Conservation (phyloP, 2,113 vertebrate species). For the Sceloporus tristichus region DNA sequence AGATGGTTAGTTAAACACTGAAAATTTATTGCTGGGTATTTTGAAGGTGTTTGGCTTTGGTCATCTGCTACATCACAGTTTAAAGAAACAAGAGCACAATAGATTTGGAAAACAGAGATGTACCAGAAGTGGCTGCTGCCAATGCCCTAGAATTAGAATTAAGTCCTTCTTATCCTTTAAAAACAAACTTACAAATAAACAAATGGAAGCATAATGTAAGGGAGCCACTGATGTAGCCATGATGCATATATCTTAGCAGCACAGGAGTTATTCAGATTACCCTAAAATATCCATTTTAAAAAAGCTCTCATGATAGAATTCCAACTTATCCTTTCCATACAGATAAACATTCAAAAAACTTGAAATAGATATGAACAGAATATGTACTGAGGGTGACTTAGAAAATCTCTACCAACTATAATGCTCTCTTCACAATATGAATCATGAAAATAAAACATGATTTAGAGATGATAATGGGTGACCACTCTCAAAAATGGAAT, state of each 20-base stretch:
- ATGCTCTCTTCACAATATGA: constrained; percentile 21
- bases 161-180: constrained; percentile 9
- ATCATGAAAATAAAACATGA: constrained; percentile 31
- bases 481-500: constrained; percentile 45
- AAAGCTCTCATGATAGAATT: neutral
- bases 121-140: neutral
- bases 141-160: neutral
- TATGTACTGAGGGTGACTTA: neutral
- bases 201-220: neutral
- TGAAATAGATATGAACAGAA: constrained; percentile 32
- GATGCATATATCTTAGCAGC: neutral
- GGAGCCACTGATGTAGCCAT: neutral
- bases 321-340: constrained; percentile 16
- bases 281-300: neutral
- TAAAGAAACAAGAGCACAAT: neutral
- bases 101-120: neutral
- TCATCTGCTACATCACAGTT: constrained; percentile 32
- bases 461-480: constrained; percentile 34
- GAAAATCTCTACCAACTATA: neutral
- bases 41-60: constrained; percentile 50
- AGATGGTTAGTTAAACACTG: constrained; percentile 60
- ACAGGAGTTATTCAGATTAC: constrained; percentile 13
- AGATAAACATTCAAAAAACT: constrained; percentile 15
- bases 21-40: constrained; percentile 49
- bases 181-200: neutral